These are phyloP conservation scores for Ailuropoda melanoleuca DNA, from an alignment of 2,113 vertebrate species.

Conservation along the genomic window DNA sequence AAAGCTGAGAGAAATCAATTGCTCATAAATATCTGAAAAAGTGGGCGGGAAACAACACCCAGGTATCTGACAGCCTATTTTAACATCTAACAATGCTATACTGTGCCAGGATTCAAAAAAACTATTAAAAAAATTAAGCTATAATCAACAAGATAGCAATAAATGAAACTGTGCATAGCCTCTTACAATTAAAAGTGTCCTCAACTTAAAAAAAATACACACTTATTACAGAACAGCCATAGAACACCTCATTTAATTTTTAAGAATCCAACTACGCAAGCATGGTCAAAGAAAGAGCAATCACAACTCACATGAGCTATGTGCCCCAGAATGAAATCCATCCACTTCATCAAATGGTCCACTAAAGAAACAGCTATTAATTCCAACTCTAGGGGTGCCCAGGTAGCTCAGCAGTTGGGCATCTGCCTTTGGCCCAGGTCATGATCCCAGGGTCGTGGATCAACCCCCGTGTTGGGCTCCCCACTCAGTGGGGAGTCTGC, in stretches of 20 bases:
- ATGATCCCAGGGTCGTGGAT: too few relatives aligned
- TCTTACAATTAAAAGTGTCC: neutral
- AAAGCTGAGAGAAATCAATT: neutral
- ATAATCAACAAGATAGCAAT: neutral
- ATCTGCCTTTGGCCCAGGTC: too few relatives aligned
- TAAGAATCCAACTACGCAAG: neutral
- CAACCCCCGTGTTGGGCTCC: too few relatives aligned
- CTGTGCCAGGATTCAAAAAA: neutral
- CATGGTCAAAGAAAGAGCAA: neutral
- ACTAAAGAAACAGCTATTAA: neutral
- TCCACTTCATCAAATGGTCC: neutral
- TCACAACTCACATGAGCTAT: neutral
- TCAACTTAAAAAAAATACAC: neutral
- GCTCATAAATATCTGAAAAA: neutral
- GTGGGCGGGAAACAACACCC: neutral
- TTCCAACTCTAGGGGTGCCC: neutral
- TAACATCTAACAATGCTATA: neutral
- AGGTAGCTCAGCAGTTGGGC: too few relatives aligned
- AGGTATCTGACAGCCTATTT: neutral
- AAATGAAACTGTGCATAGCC: neutral
- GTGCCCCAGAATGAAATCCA: neutral
- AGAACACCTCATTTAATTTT: neutral
- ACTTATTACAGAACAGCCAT: neutral
- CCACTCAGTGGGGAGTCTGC: too few relatives aligned
- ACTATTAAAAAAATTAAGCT: neutral